Base-by-base conservation (phyloP, 2,797 vertebrate genomes). In the Sciaenops ocellatus region DNA sequence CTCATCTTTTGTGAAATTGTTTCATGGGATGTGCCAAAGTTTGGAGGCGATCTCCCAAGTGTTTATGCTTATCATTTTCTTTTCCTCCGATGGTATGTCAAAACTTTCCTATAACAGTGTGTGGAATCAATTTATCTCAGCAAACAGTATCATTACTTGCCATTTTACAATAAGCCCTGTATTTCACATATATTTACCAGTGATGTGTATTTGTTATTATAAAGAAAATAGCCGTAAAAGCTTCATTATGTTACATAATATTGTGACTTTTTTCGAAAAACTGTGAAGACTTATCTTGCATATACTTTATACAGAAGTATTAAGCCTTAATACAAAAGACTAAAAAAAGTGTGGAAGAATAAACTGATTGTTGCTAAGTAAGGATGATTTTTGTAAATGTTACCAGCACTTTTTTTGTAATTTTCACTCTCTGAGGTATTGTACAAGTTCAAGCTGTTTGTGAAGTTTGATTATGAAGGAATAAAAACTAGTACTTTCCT, bases 391-490 rank as follows among this genome's bases (percentile, higher is more conserved):
- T 99, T 99, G 98, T 99, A 97, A 99, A 99, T 99, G 97, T 99
- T 99, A 99, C 98, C 98, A 99, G 98, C 97, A 99, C 97, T 99
- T 99, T 99, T 96, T 99, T 99, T 99, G 97, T 99, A 99, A 99
- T 98, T 99, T 99, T 99, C 98, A 99, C 98, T 99, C 98, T 99
- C 98, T 96, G 98, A 99, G 98, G 98, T 99, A 99, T 99, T 99
- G 97, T 99, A 99, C 97, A 98, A 99, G 98, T 99, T 99, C 98
- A 99, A 98, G 98, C 97, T 99, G 98, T 99, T 99, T 99, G 98
- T 99, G 98, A 99, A 99, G 98, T 99, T 99, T 99, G 97, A 99
- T 99, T 99, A 99, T 99, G 98, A 99, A 99, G 98, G 98, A 99
- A 98, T 98, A 99, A 98, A 97, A 96, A 96, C 94, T 95, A 96